Conservation (phyloP, 2,797 vertebrate species). For the Sylvia borin region DNA sequence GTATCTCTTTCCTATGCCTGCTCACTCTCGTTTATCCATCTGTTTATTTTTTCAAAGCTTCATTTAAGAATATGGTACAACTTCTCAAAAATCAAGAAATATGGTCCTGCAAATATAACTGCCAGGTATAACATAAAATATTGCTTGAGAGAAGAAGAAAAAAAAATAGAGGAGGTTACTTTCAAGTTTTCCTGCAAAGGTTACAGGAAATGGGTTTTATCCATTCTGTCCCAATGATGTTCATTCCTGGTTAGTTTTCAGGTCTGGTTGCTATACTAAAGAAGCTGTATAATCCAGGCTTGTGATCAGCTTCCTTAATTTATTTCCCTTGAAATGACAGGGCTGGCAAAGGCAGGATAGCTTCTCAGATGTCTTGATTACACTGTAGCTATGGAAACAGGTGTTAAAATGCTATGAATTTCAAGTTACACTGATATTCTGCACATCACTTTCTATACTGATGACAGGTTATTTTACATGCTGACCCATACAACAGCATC, state of each 20-base stretch:
- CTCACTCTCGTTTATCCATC: conserved; percentile 68
- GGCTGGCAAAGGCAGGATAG: conserved; percentile 76
- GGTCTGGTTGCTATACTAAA: conserved; percentile 69
- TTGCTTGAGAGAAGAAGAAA: conserved; percentile 19
- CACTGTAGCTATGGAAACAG: conserved; percentile 86
- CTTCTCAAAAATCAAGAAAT: conserved; percentile 73
- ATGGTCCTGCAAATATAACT: conserved; percentile 64
- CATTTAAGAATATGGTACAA: conserved; percentile 67
- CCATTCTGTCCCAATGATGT: conserved; percentile 46
- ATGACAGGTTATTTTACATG: conserved; percentile 72
- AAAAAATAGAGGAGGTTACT: background rate
- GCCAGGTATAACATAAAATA: conserved; percentile 67
- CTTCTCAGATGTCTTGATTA: conserved; percentile 82
- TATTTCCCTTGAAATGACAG: conserved; percentile 82
- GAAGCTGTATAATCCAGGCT: conserved; percentile 78
- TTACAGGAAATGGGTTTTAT: conserved; percentile 70
- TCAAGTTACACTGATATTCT: conserved; percentile 79
- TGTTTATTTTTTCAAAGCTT: conserved; percentile 74
- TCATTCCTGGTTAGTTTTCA: conserved; percentile 70
- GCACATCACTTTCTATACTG: conserved; percentile 72
- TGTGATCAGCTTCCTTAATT: conserved; percentile 81
- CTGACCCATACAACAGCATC: conserved; percentile 70
- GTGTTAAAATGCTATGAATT: conserved; percentile 83
- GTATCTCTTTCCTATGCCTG: conserved; percentile 55
- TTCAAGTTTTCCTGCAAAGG: conserved; percentile 69